A percentile compares a stretch with the other conserved stretches of the same genome.
phyloP scores from a whole-genome alignment of 2,797 vertebrate species.

The Pantherophis alleghaniensis region DNA sequence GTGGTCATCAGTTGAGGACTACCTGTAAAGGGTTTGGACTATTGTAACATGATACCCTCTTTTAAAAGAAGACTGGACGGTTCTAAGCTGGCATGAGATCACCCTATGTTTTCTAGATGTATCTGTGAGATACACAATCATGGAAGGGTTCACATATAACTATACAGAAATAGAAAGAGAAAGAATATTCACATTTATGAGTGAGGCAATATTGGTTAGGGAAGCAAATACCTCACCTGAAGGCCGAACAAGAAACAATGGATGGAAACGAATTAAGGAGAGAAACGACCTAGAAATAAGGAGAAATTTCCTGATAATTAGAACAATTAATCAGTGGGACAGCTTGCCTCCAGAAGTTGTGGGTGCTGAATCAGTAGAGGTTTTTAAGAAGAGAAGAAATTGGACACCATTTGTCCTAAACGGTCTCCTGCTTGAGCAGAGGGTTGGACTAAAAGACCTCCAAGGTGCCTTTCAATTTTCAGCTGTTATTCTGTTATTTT shows the following conservation, averaged over 20 bases:
- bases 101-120: background rate
- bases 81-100: background rate
- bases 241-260: background rate
- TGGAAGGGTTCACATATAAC: background rate
- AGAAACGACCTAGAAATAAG: too few relatives aligned
- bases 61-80: background rate
- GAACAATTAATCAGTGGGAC: too few relatives aligned
- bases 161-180: background rate
- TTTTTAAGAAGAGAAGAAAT: too few relatives aligned
- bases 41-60: background rate
- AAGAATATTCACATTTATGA: background rate
- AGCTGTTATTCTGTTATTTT: too few relatives aligned
- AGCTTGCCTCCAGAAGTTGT: too few relatives aligned
- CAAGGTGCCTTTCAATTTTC: too few relatives aligned
- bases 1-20: too few relatives aligned
- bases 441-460: too few relatives aligned
- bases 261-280: background rate
- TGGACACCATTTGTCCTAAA: too few relatives aligned
- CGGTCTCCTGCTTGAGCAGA: too few relatives aligned
- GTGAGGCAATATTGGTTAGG: background rate
- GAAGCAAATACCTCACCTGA: background rate
- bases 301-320: too few relatives aligned
- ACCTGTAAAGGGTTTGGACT: background rate
- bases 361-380: too few relatives aligned
- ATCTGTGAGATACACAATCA: background rate